A percentile compares a stretch with the other conserved stretches of the same genome.
Evolutionary conservation across 1,140 invertebrate species (phyloP).

Genomic region (Batillaria attramentaria): DNA sequence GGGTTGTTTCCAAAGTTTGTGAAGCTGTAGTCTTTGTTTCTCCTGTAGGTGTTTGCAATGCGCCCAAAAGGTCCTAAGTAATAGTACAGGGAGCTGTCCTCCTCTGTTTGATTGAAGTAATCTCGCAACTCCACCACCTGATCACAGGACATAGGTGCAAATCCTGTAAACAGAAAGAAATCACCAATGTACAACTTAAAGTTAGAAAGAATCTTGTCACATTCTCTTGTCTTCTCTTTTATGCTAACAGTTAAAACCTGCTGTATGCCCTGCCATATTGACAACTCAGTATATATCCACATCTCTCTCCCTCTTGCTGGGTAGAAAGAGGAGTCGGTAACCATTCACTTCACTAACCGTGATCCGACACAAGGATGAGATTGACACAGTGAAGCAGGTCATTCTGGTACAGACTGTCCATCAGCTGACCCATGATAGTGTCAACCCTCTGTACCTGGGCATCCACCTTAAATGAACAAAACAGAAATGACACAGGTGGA

Average conservation of each 20-base stretch:
- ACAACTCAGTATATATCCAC: no score
- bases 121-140: slow-evolving; percentile 36
- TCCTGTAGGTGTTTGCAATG: slow-evolving; percentile 39
- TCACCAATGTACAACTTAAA: no score
- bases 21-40: not conserved
- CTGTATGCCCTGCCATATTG: no score
- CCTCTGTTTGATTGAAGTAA: slow-evolving; percentile 22
- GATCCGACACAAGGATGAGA: slow-evolving; percentile 66
- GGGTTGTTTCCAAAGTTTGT: slow-evolving; percentile 23
- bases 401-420: slow-evolving; percentile 74
- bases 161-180: slow-evolving; percentile 35
- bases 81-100: slow-evolving; percentile 33
- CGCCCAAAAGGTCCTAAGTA: slow-evolving; percentile 51
- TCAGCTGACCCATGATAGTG: slow-evolving; percentile 78
- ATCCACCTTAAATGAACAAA: slow-evolving; percentile 57
- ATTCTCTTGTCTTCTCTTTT: no score
- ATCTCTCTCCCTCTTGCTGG: no score
- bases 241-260: no score
- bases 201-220: no score
- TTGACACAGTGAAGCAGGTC: slow-evolving; percentile 71
- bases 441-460: slow-evolving; percentile 76
- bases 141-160: slow-evolving; percentile 45
- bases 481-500: not conserved
- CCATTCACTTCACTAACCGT: slow-evolving; percentile 52
- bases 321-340: not conserved